These are phyloP conservation scores for Polydesmus complanatus DNA, from an alignment of 2,888 invertebrate species.

Conservation along the genomic window DNA sequence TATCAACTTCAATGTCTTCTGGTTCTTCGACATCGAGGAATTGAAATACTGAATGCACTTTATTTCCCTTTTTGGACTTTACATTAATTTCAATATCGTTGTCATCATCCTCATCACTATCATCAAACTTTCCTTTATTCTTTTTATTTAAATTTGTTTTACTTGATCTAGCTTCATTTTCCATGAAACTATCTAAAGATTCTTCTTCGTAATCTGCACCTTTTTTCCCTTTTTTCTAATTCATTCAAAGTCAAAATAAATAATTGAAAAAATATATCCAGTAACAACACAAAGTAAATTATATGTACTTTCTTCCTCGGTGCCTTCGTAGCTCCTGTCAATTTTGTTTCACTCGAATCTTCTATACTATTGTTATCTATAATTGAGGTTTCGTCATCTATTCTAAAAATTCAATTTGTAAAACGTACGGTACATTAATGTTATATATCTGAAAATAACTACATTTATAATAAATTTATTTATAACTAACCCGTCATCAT, in stretches of 20 bases:
- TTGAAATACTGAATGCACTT: constrained; percentile 11
- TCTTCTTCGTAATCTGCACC: background rate
- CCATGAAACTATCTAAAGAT: background rate
- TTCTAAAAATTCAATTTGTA: background rate
- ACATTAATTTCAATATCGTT: background rate
- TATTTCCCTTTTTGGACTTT: background rate
- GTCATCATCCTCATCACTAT: background rate
- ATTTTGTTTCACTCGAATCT: background rate
- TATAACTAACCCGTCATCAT: background rate
- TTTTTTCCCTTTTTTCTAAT: background rate
- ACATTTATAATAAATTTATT: background rate
- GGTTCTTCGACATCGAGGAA: constrained; percentile 16
- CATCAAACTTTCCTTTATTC: background rate
- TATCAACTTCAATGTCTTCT: constrained; percentile 6
- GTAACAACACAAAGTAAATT: background rate
- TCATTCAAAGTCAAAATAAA: background rate
- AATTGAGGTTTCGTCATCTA: background rate
- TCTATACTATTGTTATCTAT: too few relatives aligned
- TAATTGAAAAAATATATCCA: background rate
- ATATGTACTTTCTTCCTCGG: background rate
- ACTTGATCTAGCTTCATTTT: background rate
- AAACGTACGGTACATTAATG: background rate
- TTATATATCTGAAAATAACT: background rate
- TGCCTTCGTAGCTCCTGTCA: background rate
- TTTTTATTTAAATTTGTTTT: too few relatives aligned